Evolutionary conservation across 2,888 invertebrate genomes (phyloP).

Genomic region (Zhuqinia jingwanae): DNA sequence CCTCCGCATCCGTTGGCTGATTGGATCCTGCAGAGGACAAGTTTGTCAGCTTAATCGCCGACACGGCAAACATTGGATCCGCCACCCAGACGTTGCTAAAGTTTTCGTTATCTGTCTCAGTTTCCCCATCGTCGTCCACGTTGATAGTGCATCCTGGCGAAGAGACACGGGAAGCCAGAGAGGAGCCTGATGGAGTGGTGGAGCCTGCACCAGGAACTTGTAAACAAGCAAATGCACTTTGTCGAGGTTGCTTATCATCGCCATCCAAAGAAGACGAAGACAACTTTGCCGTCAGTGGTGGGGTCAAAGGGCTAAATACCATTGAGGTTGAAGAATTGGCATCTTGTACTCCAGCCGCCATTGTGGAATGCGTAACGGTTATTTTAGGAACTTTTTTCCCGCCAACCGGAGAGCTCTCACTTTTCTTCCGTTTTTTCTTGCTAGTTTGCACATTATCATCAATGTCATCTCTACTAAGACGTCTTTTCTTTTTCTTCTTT

Average conservation of each 20-base stretch:
- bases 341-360: not conserved
- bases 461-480: not conserved
- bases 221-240: slow-evolving; percentile 46
- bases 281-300: slow-evolving; percentile 58
- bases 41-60: slow-evolving; percentile 62
- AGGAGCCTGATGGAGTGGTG: slow-evolving; percentile 1
- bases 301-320: slow-evolving; percentile 63
- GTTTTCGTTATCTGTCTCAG: slow-evolving; percentile 65
- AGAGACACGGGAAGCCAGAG: not conserved
- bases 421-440: slow-evolving; percentile 36
- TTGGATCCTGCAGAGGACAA: slow-evolving; percentile 24
- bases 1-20: slow-evolving; percentile 40
- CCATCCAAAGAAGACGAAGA: not conserved
- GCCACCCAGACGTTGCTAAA: slow-evolving; percentile 69
- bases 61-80: slow-evolving; percentile 74
- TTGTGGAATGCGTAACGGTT: slow-evolving; percentile 7
- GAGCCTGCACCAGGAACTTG: slow-evolving; percentile 23
- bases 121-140: slow-evolving; percentile 52
- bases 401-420: not conserved
- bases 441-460: slow-evolving; percentile 29
- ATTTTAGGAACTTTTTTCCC: slow-evolving; percentile 46
- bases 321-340: slow-evolving; percentile 8
- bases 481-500: slow-evolving; percentile 39
- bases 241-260: not conserved
- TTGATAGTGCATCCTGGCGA: slow-evolving; percentile 8